Percentiles rank a stretch among this genome's conserved stretches.
Evolutionary conservation across 2,113 vertebrate species (phyloP).

Genomic region (Caranx ignobilis): DNA sequence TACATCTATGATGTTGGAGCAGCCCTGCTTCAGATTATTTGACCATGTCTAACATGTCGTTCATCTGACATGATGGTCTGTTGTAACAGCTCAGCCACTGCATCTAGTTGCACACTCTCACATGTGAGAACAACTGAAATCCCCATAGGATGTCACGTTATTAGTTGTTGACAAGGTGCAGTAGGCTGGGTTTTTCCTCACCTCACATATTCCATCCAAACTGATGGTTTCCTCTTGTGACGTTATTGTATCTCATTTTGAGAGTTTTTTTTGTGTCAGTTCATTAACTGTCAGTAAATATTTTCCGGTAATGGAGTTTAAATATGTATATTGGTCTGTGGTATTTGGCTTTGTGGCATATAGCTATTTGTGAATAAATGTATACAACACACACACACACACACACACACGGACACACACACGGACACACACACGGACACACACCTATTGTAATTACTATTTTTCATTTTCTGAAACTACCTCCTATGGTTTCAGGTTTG

Average conservation of each 20-base stretch:
- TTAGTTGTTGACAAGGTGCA: slow-evolving; percentile 46
- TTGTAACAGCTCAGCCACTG: slow-evolving; percentile 11
- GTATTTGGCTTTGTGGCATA: background rate
- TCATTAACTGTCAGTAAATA: slow-evolving; percentile 33
- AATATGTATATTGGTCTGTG: background rate
- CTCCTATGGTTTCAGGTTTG: background rate
- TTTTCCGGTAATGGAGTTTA: slow-evolving; percentile 38
- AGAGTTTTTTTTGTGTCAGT: slow-evolving; percentile 41
- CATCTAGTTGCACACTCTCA: background rate
- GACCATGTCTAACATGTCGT: background rate
- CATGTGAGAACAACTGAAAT: slow-evolving; percentile 48
- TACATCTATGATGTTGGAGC: slow-evolving; percentile 31
- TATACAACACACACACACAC: too few relatives aligned
- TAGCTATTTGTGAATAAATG: background rate
- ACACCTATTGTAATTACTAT: background rate
- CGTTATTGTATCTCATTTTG: slow-evolving; percentile 60
- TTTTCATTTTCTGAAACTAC: background rate
- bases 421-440: too few relatives aligned
- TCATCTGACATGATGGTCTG: slow-evolving; percentile 15
- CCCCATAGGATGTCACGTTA: slow-evolving; percentile 52
- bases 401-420: too few relatives aligned
- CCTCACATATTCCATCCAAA: slow-evolving; percentile 48
- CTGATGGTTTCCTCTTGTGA: slow-evolving; percentile 43
- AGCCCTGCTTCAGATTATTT: background rate
- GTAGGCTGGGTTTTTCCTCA: slow-evolving; percentile 54